These are phyloP conservation scores for Acleris literana DNA, from an alignment of 2,888 invertebrate genomes.

Conservation along the genomic window DNA sequence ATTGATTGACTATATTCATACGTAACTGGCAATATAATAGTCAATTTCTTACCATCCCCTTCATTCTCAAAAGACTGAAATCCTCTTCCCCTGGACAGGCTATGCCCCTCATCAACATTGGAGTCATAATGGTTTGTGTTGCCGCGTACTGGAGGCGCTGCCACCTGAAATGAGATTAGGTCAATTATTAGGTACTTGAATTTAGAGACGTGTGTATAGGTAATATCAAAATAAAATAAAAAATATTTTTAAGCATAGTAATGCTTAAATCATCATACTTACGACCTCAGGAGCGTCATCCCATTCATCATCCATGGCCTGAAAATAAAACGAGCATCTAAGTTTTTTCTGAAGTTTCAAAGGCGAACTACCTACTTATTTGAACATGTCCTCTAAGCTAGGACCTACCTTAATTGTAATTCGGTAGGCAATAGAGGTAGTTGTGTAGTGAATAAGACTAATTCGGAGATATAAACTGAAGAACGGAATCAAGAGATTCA, in stretches of 20 bases:
- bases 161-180: conserved; percentile 44
- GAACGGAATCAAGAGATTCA: too few relatives aligned
- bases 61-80: conserved; percentile 69
- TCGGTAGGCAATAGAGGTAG: too few relatives aligned
- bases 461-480: too few relatives aligned
- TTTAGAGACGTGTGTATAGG: too few relatives aligned
- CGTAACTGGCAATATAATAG: background rate
- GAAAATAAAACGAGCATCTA: conserved; percentile 39
- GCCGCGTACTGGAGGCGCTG: conserved; percentile 41
- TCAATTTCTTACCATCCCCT: conserved; percentile 55
- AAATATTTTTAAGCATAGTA: background rate
- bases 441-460: too few relatives aligned
- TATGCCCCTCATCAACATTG: conserved; percentile 77
- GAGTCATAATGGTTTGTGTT: conserved; percentile 49
- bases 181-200: too few relatives aligned
- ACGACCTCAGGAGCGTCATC: conserved; percentile 72
- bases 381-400: too few relatives aligned
- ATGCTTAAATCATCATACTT: conserved; percentile 43
- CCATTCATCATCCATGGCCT: conserved; percentile 84
- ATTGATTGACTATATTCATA: background rate
- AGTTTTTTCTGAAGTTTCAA: background rate
- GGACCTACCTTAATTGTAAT: too few relatives aligned
- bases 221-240: background rate
- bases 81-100: conserved; percentile 78
- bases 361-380: background rate